phyloP scores from a whole-genome alignment of 2,113 vertebrate genomes.

The Murina feae region DNA sequence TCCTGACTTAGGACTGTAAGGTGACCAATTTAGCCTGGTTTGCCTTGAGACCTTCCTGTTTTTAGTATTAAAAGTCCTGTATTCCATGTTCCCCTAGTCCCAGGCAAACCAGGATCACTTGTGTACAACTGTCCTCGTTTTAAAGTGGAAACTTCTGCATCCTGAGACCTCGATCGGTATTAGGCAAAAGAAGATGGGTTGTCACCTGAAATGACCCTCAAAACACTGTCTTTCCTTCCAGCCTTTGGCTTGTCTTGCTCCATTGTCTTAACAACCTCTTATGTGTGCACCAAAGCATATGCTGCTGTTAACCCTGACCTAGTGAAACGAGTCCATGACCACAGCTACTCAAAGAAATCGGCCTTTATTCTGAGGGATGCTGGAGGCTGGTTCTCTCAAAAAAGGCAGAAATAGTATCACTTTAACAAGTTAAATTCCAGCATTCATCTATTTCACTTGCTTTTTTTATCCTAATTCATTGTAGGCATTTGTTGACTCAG shows the following conservation, averaged over 20 bases:
- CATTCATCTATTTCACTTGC: neutral
- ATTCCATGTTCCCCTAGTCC: neutral
- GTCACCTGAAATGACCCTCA: neutral
- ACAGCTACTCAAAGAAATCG: neutral
- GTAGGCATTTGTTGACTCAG: constrained; percentile 35
- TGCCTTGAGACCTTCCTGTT: neutral
- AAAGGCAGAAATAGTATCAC: neutral
- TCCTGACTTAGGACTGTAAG: neutral
- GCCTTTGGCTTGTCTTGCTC: neutral
- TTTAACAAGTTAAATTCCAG: neutral
- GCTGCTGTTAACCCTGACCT: neutral
- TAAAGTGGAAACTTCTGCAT: neutral
- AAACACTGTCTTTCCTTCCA: neutral
- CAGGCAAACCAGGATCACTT: neutral
- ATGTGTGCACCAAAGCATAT: fast-evolving
- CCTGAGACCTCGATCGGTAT: neutral
- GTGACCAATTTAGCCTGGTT: neutral
- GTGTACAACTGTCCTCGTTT: neutral
- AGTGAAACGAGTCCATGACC: neutral
- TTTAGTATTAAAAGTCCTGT: neutral
- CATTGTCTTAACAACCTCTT: neutral
- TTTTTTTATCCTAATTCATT: neutral
- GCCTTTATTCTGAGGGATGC: neutral
- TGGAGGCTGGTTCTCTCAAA: neutral
- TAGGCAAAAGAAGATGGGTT: neutral